These are phyloP conservation scores for Contarinia nasturtii DNA, from an alignment of 1,140 invertebrate genomes.

Conservation along the genomic window DNA sequence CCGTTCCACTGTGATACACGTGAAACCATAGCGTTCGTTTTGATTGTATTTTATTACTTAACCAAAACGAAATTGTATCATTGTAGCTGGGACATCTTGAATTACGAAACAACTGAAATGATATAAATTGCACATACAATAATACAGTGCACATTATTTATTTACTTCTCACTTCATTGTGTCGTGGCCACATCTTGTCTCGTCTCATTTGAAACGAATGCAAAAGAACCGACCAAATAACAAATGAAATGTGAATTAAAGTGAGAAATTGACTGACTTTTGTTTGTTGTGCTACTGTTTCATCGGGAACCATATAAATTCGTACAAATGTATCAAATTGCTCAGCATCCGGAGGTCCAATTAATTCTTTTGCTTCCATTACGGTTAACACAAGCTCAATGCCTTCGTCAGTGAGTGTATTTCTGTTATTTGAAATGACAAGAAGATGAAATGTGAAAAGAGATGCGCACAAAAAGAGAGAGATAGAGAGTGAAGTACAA, in stretches of 20 bases:
- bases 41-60: constrained; percentile 29
- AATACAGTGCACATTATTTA: neutral
- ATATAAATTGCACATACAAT: neutral
- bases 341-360: constrained; percentile 36
- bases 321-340: constrained; percentile 55
- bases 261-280: constrained; percentile 36
- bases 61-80: constrained; percentile 50
- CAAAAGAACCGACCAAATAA: too few species aligned
- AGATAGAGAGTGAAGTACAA: too few species aligned
- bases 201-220: too few species aligned
- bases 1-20: constrained; percentile 20
- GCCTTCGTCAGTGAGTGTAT: constrained; percentile 32
- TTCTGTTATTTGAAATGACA: constrained; percentile 4
- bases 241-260: too few species aligned
- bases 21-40: constrained; percentile 24
- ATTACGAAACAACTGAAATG: constrained; percentile 21
- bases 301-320: constrained; percentile 53
- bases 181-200: too few species aligned
- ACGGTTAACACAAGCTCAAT: constrained; percentile 53
- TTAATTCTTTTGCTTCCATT: constrained; percentile 52
- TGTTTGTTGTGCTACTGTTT: constrained; percentile 50
- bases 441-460: constrained; percentile 1
- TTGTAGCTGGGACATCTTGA: constrained; percentile 47
- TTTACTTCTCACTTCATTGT: neutral
- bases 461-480: too few species aligned